These are phyloP conservation scores for Opisthograptis luteolata DNA, from an alignment of 2,888 invertebrate species.

Conservation along the genomic window DNA sequence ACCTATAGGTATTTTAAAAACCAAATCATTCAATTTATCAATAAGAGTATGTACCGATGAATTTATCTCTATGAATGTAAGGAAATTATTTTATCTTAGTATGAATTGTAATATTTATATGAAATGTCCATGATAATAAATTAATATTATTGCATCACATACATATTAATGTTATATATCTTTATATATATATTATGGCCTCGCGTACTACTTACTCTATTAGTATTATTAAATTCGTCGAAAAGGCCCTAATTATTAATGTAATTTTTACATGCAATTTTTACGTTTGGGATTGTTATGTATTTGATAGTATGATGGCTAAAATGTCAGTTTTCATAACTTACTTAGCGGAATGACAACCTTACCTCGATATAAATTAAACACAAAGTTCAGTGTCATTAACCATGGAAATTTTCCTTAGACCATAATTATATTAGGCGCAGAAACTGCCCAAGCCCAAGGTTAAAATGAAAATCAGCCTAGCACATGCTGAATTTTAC, in stretches of 20 bases:
- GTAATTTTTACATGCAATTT: background rate
- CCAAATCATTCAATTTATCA: conserved; percentile 19
- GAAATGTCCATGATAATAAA: conserved; percentile 27
- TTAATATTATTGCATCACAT: conserved; percentile 23
- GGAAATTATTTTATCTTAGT: conserved; percentile 47
- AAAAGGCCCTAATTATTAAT: conserved; percentile 4
- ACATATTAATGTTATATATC: no score
- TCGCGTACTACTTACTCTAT: conserved; percentile 9
- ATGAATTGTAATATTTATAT: conserved; percentile 24
- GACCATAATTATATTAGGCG: no score
- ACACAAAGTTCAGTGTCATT: no score
- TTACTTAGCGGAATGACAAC: background rate
- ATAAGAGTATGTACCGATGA: conserved; percentile 27
- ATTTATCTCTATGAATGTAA: conserved; percentile 28
- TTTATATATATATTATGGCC: no score
- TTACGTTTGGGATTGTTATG: conserved; percentile 23
- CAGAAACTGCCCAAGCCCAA: no score
- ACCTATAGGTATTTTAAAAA: conserved; percentile 23
- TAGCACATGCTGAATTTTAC: no score
- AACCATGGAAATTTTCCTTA: no score
- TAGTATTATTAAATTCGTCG: background rate
- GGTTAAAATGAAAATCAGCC: no score
- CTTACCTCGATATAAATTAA: background rate
- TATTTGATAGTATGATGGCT: conserved; percentile 19
- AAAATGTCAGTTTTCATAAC: background rate